A percentile compares a stretch with the other conserved stretches of the same genome.
Evolutionary conservation across 2,888 invertebrate species (phyloP).

Genomic region (Notocelia uddmanniana): DNA sequence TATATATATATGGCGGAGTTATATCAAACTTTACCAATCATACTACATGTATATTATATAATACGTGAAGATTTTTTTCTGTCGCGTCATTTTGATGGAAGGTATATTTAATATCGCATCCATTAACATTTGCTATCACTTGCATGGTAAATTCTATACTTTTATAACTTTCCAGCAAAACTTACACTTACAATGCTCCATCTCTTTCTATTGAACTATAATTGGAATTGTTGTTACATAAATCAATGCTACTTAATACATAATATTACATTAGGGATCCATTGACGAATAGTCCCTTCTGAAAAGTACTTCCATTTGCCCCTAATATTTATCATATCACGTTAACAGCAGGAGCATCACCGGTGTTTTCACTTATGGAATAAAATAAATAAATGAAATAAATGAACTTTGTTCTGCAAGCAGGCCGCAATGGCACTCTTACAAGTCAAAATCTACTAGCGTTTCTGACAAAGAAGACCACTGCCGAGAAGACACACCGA

Average conservation of each 20-base stretch:
- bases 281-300: background rate
- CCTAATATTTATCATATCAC: background rate
- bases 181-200: background rate
- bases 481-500: too few species aligned
- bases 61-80: background rate
- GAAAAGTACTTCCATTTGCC: background rate
- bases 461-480: too few species aligned
- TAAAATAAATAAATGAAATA: too few species aligned
- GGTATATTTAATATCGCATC: background rate
- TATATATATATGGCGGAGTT: too few species aligned
- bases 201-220: background rate
- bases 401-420: too few species aligned
- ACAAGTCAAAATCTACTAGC: too few species aligned
- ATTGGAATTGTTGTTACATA: background rate
- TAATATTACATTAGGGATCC: background rate
- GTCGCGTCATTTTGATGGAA: background rate
- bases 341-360: background rate
- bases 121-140: constrained; percentile 6
- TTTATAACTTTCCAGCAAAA: constrained; percentile 22
- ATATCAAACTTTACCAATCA: too few species aligned
- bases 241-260: background rate
- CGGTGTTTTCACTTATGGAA: background rate
- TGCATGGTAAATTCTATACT: constrained; percentile 31
- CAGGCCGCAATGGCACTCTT: too few species aligned
- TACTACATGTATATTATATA: too few species aligned